Conservation (phyloP, 2,888 invertebrate genomes). For the Ditylenchus weischeri region DNA sequence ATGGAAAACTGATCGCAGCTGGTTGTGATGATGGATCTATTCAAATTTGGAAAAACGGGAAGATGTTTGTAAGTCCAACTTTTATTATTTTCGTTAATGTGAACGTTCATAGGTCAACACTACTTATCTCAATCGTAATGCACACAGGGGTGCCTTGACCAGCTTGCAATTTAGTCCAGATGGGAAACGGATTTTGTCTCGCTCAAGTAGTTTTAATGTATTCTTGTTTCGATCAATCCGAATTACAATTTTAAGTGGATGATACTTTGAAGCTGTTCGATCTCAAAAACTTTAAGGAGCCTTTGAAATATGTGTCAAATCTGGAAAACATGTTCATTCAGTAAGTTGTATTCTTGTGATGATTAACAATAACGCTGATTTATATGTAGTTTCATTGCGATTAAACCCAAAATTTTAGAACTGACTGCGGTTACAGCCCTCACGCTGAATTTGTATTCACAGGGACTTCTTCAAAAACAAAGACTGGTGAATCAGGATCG, state of each 20-base stretch:
- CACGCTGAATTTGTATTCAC: constrained; percentile 84
- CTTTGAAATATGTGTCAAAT: constrained; percentile 70
- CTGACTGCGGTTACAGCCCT: constrained; percentile 77
- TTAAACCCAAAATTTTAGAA: constrained; percentile 57
- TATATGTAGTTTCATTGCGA: constrained; percentile 25
- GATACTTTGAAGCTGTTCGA: constrained; percentile 95
- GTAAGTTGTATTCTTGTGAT: constrained; percentile 56
- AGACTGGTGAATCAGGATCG: constrained; percentile 64
- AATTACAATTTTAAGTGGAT: constrained; percentile 66
- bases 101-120: constrained; percentile 71
- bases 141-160: constrained; percentile 60
- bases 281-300: constrained; percentile 75
- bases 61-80: constrained; percentile 69
- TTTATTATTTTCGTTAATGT: neutral
- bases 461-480: constrained; percentile 69
- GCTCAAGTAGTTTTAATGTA: constrained; percentile 26
- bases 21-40: constrained; percentile 91
- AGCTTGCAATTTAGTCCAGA: constrained; percentile 84
- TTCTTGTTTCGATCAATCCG: neutral
- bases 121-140: constrained; percentile 72
- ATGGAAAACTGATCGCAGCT: constrained; percentile 74
- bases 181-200: constrained; percentile 40
- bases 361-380: neutral
- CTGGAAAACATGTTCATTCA: constrained; percentile 76
- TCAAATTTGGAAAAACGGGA: constrained; percentile 94